A percentile compares a stretch with the other conserved stretches of the same genome.
Conservation (phyloP, 2,113 vertebrate genomes). For the Ptychochromis oligacanthus region DNA sequence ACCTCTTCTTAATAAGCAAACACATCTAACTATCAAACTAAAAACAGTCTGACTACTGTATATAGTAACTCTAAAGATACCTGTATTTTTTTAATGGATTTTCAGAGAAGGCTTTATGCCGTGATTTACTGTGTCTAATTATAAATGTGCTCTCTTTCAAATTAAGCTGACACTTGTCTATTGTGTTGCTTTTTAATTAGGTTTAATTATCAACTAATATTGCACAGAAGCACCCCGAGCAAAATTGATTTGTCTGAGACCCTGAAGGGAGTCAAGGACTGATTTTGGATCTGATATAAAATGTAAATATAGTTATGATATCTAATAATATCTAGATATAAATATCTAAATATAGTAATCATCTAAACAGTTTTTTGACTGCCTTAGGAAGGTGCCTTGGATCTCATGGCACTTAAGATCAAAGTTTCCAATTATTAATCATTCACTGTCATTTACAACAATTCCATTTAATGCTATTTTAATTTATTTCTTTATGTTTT, state of each 20-base stretch:
- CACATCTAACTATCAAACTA: conserved; percentile 11
- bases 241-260: background rate
- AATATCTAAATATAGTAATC: background rate
- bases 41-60: background rate
- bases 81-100: background rate
- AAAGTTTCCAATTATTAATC: background rate
- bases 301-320: background rate
- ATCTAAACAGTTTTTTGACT: background rate
- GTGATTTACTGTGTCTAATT: background rate
- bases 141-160: background rate
- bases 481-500: no score
- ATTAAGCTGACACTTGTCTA: background rate
- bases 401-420: background rate
- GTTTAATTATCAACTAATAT: background rate
- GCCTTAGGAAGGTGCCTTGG: background rate
- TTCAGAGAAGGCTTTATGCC: background rate
- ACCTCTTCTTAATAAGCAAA: conserved; percentile 51
- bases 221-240: background rate
- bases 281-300: background rate
- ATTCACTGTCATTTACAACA: background rate
- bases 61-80: background rate
- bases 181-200: background rate
- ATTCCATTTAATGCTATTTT: background rate
- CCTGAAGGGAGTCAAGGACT: background rate
- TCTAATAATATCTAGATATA: no score